These are phyloP conservation scores for Panthera tigris DNA, from an alignment of 2,113 vertebrate genomes.

Conservation along the genomic window DNA sequence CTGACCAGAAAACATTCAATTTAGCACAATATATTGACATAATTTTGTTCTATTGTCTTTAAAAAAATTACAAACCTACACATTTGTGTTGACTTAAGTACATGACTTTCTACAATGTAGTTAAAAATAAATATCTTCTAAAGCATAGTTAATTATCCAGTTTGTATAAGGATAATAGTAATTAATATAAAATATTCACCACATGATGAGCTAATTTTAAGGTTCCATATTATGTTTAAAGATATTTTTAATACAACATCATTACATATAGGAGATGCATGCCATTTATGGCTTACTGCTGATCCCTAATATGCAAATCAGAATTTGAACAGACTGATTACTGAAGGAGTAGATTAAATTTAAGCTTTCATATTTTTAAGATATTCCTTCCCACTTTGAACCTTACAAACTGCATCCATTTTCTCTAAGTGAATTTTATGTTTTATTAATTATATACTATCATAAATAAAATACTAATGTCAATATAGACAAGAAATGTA, in stretches of 20 bases:
- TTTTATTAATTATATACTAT: background rate
- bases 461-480: constrained; percentile 13
- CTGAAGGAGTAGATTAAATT: background rate
- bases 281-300: background rate
- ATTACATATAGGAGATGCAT: background rate
- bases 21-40: background rate
- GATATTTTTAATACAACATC: background rate
- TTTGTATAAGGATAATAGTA: background rate
- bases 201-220: background rate
- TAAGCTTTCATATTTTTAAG: background rate
- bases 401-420: background rate
- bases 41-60: background rate
- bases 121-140: background rate
- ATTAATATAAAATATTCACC: background rate
- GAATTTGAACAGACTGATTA: background rate
- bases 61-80: background rate
- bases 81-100: background rate
- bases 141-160: background rate
- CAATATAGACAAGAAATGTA: background rate
- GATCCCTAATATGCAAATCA: background rate
- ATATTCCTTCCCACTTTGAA: background rate
- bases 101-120: background rate
- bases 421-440: background rate
- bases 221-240: background rate
- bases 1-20: background rate